A percentile compares a stretch with the other conserved stretches of the same genome.
Evolutionary conservation across 2,888 invertebrate genomes (phyloP).

Genomic region (Ametastegia equiseti): DNA sequence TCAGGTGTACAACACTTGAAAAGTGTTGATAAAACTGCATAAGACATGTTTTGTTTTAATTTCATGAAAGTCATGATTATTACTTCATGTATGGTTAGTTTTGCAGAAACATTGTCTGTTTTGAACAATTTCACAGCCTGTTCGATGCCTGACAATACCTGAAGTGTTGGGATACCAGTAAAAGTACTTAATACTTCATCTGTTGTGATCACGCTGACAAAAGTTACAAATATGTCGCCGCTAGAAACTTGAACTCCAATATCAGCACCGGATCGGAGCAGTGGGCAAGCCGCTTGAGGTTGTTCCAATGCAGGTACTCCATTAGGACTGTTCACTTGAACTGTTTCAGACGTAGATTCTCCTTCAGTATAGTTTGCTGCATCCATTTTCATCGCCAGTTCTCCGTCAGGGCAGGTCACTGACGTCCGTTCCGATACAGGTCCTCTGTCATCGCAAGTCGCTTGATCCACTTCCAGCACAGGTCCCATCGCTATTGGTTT

Average conservation of each 20-base stretch:
- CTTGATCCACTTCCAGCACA: background rate
- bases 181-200: slow-evolving; percentile 38
- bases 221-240: background rate
- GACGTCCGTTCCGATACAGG: background rate
- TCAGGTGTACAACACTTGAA: background rate
- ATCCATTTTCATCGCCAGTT: background rate
- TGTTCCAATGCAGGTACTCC: background rate
- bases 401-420: background rate
- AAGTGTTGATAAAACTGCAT: background rate
- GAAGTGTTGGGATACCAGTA: slow-evolving; percentile 45
- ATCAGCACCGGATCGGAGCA: background rate
- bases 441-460: background rate
- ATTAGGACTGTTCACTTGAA: background rate
- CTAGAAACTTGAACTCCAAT: slow-evolving; percentile 22
- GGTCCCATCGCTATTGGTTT: background rate
- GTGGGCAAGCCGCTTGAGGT: background rate
- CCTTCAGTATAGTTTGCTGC: background rate
- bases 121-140: background rate
- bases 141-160: background rate
- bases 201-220: slow-evolving; percentile 15
- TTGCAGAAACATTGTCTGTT: background rate
- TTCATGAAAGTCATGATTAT: background rate
- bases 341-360: background rate
- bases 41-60: background rate
- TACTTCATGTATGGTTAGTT: background rate